Evolutionary conservation across 2,797 vertebrate genomes (phyloP).

Genomic region (Galago senegalensis): DNA sequence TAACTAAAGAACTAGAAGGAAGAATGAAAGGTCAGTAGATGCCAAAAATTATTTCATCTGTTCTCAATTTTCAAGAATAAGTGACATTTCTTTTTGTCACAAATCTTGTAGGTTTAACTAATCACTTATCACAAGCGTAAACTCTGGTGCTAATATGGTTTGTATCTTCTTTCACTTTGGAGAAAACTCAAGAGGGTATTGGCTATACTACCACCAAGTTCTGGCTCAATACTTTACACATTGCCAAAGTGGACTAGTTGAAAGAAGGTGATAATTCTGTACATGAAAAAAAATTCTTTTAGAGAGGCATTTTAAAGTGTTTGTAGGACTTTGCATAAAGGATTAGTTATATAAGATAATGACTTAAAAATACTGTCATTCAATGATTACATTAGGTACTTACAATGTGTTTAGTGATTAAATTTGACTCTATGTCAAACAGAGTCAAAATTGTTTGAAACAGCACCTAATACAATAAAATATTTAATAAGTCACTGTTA

Average conservation of each 20-base stretch:
- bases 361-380: slow-evolving; percentile 26
- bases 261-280: slow-evolving; percentile 11
- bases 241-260: neutral
- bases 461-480: neutral
- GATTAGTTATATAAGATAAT: neutral
- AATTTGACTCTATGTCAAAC: neutral
- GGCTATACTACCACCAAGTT: neutral
- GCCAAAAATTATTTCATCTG: neutral
- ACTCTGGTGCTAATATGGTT: slow-evolving; percentile 20
- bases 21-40: neutral
- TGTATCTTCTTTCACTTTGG: neutral
- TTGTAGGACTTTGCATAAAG: neutral
- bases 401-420: too few species aligned
- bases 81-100: neutral
- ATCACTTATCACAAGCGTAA: neutral
- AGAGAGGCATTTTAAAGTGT: slow-evolving; percentile 25
- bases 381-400: neutral
- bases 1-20: slow-evolving; percentile 12
- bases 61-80: slow-evolving; percentile 33
- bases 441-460: neutral
- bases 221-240: neutral
- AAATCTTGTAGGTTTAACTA: neutral
- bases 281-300: neutral
- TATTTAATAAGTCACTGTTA: slow-evolving; percentile 36
- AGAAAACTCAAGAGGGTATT: neutral